phyloP scores from a whole-genome alignment of 2,888 invertebrate genomes.

The Apodemia mormo region DNA sequence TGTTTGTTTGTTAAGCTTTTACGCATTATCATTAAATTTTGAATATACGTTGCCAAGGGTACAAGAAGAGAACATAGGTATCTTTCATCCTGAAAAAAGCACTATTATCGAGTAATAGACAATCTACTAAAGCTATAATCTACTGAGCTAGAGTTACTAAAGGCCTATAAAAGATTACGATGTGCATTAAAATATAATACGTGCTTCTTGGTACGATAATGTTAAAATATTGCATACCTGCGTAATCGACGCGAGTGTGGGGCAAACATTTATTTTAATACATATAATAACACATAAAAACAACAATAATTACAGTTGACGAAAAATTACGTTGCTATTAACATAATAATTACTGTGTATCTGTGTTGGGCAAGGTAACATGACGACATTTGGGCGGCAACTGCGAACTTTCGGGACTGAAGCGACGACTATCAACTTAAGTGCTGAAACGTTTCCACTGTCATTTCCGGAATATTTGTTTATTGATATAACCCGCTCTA shows the following conservation, averaged over 20 bases:
- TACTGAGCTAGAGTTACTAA: too few relatives aligned
- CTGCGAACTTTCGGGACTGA: slow-evolving; percentile 56
- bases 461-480: slow-evolving; percentile 10
- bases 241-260: slow-evolving; percentile 65
- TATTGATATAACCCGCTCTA: not conserved
- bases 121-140: too few relatives aligned
- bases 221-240: slow-evolving; percentile 48
- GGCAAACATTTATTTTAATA: slow-evolving; percentile 58
- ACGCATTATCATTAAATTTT: too few relatives aligned
- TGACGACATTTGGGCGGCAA: slow-evolving; percentile 47
- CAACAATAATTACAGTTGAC: slow-evolving; percentile 9
- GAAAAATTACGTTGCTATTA: not conserved
- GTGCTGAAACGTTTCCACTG: slow-evolving; percentile 55
- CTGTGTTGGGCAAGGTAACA: slow-evolving; percentile 30
- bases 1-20: too few relatives aligned
- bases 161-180: too few relatives aligned
- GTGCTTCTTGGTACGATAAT: not conserved
- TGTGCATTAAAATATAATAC: too few relatives aligned
- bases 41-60: too few relatives aligned
- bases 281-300: not conserved
- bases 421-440: slow-evolving; percentile 49
- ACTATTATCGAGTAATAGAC: too few relatives aligned
- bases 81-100: too few relatives aligned
- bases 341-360: slow-evolving; percentile 35
- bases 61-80: too few relatives aligned